Evolutionary conservation across 2,888 invertebrate species (phyloP).

Genomic region (Stenodema calcarata): DNA sequence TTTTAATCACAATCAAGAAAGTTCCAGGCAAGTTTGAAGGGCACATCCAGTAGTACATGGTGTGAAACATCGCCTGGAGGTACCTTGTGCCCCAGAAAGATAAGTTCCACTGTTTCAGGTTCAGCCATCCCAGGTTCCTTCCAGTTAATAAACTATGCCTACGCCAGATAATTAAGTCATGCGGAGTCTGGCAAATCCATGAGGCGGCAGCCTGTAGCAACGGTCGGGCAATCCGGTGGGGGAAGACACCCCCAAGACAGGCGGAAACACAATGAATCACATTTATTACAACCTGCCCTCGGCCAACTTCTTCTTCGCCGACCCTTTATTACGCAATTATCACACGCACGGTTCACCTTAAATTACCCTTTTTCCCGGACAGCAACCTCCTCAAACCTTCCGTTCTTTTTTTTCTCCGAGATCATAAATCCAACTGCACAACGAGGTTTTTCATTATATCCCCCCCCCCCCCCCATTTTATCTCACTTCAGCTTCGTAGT

Average conservation of each 20-base stretch:
- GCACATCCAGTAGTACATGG: no score
- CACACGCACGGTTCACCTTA: slow-evolving; percentile 50
- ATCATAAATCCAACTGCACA: slow-evolving; percentile 47
- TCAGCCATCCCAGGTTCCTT: no score
- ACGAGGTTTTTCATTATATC: slow-evolving; percentile 49
- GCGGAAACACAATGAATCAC: slow-evolving; percentile 31
- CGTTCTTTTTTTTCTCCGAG: slow-evolving; percentile 1
- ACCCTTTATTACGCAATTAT: slow-evolving; percentile 49
- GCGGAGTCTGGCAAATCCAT: no score
- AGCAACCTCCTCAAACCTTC: not conserved
- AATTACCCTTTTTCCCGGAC: slow-evolving; percentile 38
- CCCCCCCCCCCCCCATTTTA: slow-evolving; percentile 9
- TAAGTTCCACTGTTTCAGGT: no score
- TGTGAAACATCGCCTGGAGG: no score
- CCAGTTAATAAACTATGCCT: no score
- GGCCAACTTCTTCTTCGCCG: not conserved
- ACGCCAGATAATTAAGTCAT: no score
- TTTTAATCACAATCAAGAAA: no score
- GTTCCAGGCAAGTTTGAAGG: no score
- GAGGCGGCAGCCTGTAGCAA: no score
- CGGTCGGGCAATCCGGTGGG: not conserved
- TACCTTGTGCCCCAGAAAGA: no score
- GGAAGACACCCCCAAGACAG: not conserved
- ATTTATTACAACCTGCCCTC: slow-evolving; percentile 36
- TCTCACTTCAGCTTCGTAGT: not conserved